Conservation (phyloP, 2,113 vertebrate genomes). For the Arenaria interpres region DNA sequence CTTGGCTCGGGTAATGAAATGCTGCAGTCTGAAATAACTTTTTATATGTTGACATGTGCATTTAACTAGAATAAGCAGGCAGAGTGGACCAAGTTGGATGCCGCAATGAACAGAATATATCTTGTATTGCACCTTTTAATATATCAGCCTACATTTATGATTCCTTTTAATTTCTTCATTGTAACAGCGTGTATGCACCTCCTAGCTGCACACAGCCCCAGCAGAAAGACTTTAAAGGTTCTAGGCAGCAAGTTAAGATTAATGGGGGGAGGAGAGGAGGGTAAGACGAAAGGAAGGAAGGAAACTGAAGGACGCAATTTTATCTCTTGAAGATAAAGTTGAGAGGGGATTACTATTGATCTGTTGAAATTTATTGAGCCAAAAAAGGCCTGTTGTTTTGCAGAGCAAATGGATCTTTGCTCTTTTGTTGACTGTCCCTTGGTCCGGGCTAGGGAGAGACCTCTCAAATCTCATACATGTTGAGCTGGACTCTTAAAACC, state of each 20-base stretch:
- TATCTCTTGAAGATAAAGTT: background rate
- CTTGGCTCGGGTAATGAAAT: slow-evolving; percentile 46
- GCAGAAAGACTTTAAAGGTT: background rate
- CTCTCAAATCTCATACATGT: background rate
- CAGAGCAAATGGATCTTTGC: background rate
- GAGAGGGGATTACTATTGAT: background rate
- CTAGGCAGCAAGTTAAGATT: background rate
- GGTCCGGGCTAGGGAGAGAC: background rate
- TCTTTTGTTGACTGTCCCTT: background rate
- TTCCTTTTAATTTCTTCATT: background rate
- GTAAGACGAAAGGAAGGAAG: background rate
- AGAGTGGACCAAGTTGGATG: slow-evolving; percentile 12
- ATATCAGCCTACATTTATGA: background rate
- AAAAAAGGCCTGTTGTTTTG: background rate
- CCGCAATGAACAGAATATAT: slow-evolving; percentile 27
- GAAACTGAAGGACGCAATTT: background rate
- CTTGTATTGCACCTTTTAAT: slow-evolving; percentile 12
- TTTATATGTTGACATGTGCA: slow-evolving; percentile 63
- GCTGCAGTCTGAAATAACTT: slow-evolving; percentile 67
- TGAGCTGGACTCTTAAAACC: background rate
- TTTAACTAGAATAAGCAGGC: slow-evolving; percentile 53
- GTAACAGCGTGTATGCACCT: fast-evolving
- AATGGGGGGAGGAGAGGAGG: fast-evolving
- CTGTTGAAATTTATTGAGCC: background rate
- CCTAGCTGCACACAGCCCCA: background rate